Conservation (phyloP, 2,113 vertebrate species). For the Microtus pennsylvanicus region DNA sequence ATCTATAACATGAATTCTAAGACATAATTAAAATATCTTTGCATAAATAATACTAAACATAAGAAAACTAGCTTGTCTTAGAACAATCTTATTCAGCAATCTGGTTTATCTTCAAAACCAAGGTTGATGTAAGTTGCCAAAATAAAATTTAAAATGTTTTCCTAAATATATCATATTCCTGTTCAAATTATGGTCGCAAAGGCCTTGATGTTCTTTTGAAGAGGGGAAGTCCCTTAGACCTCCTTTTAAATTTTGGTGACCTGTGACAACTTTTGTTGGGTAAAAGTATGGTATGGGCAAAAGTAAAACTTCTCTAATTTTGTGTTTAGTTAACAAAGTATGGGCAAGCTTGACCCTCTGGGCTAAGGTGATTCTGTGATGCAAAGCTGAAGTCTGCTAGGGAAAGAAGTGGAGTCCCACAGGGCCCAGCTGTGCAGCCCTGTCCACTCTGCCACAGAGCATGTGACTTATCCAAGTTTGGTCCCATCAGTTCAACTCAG, state of each 20-base stretch:
- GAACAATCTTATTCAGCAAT: not conserved
- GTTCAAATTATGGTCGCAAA: not conserved
- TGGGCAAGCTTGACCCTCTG: not conserved
- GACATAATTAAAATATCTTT: slow-evolving; percentile 16
- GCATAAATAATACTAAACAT: not conserved
- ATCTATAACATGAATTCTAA: slow-evolving; percentile 5
- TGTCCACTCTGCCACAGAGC: not conserved
- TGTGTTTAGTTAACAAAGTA: not conserved
- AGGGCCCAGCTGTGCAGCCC: not conserved
- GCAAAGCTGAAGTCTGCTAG: not conserved
- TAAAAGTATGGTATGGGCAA: not conserved
- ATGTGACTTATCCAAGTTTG: not conserved
- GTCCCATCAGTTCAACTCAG: not conserved
- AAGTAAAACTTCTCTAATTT: not conserved
- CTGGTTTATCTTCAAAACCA: slow-evolving; percentile 5
- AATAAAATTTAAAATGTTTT: not conserved
- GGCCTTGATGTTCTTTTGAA: not conserved
- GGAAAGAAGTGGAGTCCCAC: not conserved
- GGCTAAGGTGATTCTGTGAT: not conserved
- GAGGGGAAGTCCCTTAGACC: not conserved
- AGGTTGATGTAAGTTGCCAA: not conserved
- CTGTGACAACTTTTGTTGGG: not conserved
- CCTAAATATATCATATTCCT: not conserved
- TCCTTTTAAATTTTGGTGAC: not conserved
- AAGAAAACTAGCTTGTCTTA: not conserved